Evolutionary conservation across 2,113 vertebrate species (phyloP), one percentile per base, ranked within the genome.

Genomic region (Pseudopipra pipra): DNA sequence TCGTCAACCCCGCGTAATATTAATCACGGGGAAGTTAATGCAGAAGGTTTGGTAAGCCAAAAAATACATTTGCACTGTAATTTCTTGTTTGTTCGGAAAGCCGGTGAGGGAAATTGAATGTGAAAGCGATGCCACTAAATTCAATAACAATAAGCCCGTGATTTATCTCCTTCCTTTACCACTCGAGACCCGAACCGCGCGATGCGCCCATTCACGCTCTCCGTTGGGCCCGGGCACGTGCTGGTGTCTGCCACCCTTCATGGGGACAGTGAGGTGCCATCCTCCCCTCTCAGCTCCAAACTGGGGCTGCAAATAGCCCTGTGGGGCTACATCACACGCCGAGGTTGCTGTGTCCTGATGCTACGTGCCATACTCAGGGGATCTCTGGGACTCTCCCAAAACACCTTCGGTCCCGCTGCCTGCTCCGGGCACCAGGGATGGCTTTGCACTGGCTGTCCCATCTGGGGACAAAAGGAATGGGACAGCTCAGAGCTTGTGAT

Each of bases 21-120:
- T 97, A 97, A 97, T 98, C 97, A 94, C 87, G 49, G 91, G 83
- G 75, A 96, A 97, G 90, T 90, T 97, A 94, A 89, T 93, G 93
- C 67, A 86, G 79, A 95, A 91, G 81, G 88, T 94, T 97, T 94
- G 77, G 79, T 88, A 93, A 96, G 91, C 92, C 94, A 93, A 97
- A 97, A 97, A 97, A 94, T 75, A 88, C 90, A 97, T 97, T 95
- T 91, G 59, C 61, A 37, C 93, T 96, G 59, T 95, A 95, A 98
- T 98, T 97, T 78, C 94, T 89, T 96, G 93, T 96, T 97, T 97
- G 88, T 96, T 96, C 31, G 14, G 90, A 88, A 97, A 96, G 76
- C 72, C 59, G 5, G 49, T 0, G n/a, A 92, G 84, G 93, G 88
- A 95, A 97, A 96, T 66, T 23, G 92, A 84, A 91, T 78, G 96